Evolutionary conservation across 2,888 invertebrate species (phyloP).

Genomic region (Drosophila falleni): DNA sequence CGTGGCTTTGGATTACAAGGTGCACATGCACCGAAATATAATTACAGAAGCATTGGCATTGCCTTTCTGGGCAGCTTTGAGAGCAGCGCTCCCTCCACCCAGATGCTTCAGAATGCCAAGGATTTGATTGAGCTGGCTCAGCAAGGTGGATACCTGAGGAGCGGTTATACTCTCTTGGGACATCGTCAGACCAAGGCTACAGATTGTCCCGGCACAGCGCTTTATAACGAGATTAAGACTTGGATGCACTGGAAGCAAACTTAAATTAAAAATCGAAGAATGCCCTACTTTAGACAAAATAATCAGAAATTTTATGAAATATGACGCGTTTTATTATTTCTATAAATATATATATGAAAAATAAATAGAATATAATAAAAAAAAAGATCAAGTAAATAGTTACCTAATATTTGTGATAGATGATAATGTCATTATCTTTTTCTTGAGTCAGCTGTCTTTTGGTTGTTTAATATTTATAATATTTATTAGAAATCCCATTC

Average conservation of each 20-base stretch:
- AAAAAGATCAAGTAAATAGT: too few relatives aligned
- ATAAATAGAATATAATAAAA: too few relatives aligned
- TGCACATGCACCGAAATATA: conserved; percentile 90
- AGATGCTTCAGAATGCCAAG: conserved; percentile 87
- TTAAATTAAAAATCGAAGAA: too few relatives aligned
- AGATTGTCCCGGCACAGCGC: conserved; percentile 89
- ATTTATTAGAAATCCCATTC: neutral
- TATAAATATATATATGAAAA: too few relatives aligned
- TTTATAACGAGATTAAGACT: conserved; percentile 87
- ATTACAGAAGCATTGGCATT: conserved; percentile 89
- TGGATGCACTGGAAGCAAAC: conserved; percentile 87
- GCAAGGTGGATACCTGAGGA: conserved; percentile 87
- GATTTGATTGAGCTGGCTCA: conserved; percentile 88
- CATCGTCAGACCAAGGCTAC: conserved; percentile 88
- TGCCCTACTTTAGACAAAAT: too few relatives aligned
- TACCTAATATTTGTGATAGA: too few relatives aligned
- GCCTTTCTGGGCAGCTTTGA: conserved; percentile 88
- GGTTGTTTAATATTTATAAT: neutral
- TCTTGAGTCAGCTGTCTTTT: neutral
- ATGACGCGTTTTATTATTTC: too few relatives aligned
- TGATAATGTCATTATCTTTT: too few relatives aligned
- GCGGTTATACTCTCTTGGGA: conserved; percentile 88
- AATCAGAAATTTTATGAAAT: too few relatives aligned
- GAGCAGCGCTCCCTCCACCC: conserved; percentile 86
- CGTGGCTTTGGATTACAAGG: conserved; percentile 90